These are phyloP conservation scores for Papilio elwesi DNA, from an alignment of 2,888 invertebrate genomes.

Conservation along the genomic window DNA sequence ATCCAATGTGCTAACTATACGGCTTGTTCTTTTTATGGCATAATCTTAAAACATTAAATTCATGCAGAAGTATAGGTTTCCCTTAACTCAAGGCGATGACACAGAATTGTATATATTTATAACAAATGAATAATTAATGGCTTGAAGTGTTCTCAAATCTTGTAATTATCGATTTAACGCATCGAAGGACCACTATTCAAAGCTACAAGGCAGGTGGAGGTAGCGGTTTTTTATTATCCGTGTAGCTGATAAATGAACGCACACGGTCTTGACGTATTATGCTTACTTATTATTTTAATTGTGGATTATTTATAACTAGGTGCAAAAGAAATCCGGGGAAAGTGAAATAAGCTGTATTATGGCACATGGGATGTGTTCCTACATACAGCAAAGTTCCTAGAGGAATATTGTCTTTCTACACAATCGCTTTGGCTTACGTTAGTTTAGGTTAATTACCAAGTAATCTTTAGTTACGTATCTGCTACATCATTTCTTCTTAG, in stretches of 20 bases:
- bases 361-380: too few species aligned
- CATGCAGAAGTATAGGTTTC: not conserved
- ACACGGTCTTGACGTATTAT: not conserved
- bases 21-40: not conserved
- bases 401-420: too few species aligned
- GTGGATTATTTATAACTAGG: too few species aligned
- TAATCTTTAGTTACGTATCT: too few species aligned
- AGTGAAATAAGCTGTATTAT: too few species aligned
- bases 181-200: not conserved
- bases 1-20: not conserved
- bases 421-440: too few species aligned
- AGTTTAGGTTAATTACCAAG: too few species aligned
- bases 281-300: not conserved
- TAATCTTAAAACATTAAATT: not conserved
- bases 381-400: too few species aligned
- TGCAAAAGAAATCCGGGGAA: too few species aligned
- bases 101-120: not conserved
- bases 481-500: too few species aligned
- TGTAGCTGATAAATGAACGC: not conserved
- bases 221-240: not conserved
- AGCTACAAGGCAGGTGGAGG: not conserved
- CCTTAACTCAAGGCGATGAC: not conserved
- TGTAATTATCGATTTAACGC: conserved; percentile 27
- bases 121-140: conserved; percentile 10
- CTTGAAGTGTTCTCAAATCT: conserved; percentile 10